Conservation (phyloP, 2,888 invertebrate species). For the Portevinia maculata region DNA sequence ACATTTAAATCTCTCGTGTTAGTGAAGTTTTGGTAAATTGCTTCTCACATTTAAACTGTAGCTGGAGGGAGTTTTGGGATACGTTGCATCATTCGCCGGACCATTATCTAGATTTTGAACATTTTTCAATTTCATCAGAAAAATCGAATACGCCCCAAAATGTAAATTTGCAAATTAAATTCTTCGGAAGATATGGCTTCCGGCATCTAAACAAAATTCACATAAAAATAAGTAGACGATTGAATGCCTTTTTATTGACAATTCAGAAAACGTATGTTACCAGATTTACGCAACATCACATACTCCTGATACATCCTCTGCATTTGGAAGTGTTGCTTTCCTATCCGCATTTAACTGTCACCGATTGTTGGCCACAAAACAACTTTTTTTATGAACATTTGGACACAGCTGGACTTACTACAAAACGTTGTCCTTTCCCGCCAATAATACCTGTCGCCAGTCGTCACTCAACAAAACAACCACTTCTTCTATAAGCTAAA, state of each 20-base stretch:
- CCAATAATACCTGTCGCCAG: slow-evolving; percentile 9
- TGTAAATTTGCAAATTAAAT: no score
- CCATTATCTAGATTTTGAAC: no score
- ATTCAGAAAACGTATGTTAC: neutral
- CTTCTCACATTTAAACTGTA: no score
- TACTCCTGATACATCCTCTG: neutral
- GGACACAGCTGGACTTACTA: neutral
- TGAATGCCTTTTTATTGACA: neutral
- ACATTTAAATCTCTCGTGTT: no score
- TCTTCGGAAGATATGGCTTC: no score
- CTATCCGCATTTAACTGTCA: neutral
- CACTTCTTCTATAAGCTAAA: slow-evolving; percentile 16
- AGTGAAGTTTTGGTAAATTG: no score
- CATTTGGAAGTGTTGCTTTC: neutral
- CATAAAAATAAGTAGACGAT: no score
- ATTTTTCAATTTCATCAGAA: no score
- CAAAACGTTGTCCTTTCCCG: neutral
- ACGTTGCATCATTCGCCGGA: no score
- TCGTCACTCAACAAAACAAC: slow-evolving; percentile 38
- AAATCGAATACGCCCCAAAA: no score
- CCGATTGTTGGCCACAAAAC: neutral
- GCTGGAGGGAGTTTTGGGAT: no score
- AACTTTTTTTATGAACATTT: neutral
- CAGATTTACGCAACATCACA: neutral
- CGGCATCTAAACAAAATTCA: no score